phyloP scores from a whole-genome alignment of 2,797 vertebrate species.

The Rhinoraja longicauda region DNA sequence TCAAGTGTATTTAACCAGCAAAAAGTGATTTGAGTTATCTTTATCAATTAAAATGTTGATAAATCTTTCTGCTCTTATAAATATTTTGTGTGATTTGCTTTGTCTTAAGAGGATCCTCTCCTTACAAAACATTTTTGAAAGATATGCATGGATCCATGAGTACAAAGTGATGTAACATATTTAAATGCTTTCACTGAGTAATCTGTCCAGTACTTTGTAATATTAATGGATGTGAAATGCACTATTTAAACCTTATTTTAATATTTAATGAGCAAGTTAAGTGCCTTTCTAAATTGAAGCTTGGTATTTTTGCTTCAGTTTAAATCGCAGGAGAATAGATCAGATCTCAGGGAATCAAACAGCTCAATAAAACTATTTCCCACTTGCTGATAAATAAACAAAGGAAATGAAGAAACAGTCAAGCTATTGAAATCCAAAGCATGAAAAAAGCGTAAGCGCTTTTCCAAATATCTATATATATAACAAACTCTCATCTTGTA shows the following conservation, averaged over 20 bases:
- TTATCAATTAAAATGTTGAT: not conserved
- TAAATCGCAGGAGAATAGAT: conserved; percentile 45
- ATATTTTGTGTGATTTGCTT: not conserved
- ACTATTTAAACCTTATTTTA: conserved; percentile 67
- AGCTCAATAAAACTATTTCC: not conserved
- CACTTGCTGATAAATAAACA: not conserved
- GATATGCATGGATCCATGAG: conserved; percentile 46
- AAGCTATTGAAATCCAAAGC: too few relatives aligned
- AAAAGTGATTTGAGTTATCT: not conserved
- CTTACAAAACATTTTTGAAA: not conserved
- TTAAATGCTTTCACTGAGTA: conserved; percentile 64
- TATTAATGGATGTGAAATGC: conserved; percentile 83
- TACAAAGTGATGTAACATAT: conserved; percentile 50
- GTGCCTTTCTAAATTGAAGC: conserved; percentile 41
- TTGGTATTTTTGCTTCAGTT: conserved; percentile 41
- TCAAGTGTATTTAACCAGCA: not conserved
- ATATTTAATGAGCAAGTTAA: conserved; percentile 67
- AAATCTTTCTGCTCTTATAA: not conserved
- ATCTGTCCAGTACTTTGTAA: conserved; percentile 65
- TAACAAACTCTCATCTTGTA: too few relatives aligned
- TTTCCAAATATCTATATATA: too few relatives aligned
- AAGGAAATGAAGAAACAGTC: too few relatives aligned
- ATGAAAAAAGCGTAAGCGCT: too few relatives aligned
- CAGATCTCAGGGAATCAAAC: not conserved
- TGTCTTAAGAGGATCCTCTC: not conserved